Base-by-base conservation (phyloP, 2,888 invertebrate species). In the Nineta flava region DNA sequence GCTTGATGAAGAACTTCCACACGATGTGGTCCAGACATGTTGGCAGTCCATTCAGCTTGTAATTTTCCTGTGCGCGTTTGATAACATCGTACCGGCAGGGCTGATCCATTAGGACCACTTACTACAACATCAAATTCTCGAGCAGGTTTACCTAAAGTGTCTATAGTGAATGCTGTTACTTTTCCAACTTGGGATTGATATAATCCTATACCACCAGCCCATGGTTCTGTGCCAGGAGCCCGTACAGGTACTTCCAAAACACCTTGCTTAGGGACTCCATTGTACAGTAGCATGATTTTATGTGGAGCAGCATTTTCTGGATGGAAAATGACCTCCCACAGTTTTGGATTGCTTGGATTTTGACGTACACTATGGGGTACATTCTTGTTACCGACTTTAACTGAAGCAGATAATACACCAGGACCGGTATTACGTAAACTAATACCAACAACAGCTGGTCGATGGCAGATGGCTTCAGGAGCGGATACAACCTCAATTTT, bases 51-150 rank as follows among this genome's bases (percentile, higher is more conserved):
- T 67, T 99, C 97, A 0, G 96, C 96, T 63, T 93, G 83, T 50
- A 95, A 73, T 60, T 93, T 84, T 2, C 96, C 96, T 53, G 95
- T 93, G 61, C 95, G 90, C 53, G 96, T 96, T 63, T 93, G 93
- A 65, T 94, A 94, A 62, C 97, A 95, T 51, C 93, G 68, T 1
- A 68, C 68, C 3, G 68, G 68, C 31, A 68, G 59, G 3, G 68
- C 68, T 7, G 66, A 64, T 17, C 67, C 67, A 1, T 62, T 64
- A 2, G 67, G 67, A 32, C 68, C 65, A 56, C 67, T 68, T 3
- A 96, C 85, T 0, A 93, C 86, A 0, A 93, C 92, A 65, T 93
- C 93, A 62, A 93, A 92, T 63, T 92, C 91, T 50, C 91, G 73
- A 1, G 87, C 87, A 2, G 87, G 81, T 46, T 85, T 74, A 4